A percentile compares a stretch with the other conserved stretches of the same genome.
These are phyloP conservation scores for Rhea americana DNA, from an alignment of 2,113 vertebrate species.

Conservation along the genomic window DNA sequence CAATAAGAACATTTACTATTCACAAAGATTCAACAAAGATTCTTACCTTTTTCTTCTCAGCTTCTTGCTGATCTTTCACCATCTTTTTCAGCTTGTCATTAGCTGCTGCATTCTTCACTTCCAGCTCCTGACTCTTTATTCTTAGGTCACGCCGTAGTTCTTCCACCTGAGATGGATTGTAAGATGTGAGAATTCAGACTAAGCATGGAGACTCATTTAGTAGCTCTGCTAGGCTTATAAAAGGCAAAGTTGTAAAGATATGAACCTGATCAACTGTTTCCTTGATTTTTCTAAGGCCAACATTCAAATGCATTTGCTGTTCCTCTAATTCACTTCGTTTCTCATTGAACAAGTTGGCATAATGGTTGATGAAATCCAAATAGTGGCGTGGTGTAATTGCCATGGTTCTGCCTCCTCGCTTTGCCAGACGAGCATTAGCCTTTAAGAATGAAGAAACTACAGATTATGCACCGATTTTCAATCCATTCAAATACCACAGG, in stretches of 20 bases:
- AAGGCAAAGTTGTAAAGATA: background rate
- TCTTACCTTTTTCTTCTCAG: conserved; percentile 95
- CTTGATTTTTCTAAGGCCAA: conserved; percentile 97
- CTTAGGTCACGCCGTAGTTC: conserved; percentile 93
- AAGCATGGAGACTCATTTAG: background rate
- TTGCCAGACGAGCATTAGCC: conserved; percentile 95
- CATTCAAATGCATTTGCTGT: conserved; percentile 98
- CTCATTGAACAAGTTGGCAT: conserved; percentile 97
- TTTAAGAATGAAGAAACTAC: conserved; percentile 42
- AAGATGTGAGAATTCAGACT: background rate
- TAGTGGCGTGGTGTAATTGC: conserved; percentile 98
- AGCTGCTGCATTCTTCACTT: conserved; percentile 96
- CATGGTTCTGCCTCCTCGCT: conserved; percentile 95
- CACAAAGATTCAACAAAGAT: background rate
- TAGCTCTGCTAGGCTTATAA: background rate
- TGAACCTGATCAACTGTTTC: conserved; percentile 95
- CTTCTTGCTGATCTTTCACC: conserved; percentile 98
- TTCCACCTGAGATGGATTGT: conserved; percentile 82
- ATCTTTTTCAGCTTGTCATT: conserved; percentile 99
- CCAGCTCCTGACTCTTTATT: conserved; percentile 97
- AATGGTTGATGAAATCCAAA: conserved; percentile 98
- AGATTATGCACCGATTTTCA: background rate
- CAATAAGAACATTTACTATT: background rate
- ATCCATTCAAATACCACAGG: background rate
- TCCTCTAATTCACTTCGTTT: conserved; percentile 97